Evolutionary conservation across 2,113 vertebrate species (phyloP).

Genomic region (Pluvianellus socialis): DNA sequence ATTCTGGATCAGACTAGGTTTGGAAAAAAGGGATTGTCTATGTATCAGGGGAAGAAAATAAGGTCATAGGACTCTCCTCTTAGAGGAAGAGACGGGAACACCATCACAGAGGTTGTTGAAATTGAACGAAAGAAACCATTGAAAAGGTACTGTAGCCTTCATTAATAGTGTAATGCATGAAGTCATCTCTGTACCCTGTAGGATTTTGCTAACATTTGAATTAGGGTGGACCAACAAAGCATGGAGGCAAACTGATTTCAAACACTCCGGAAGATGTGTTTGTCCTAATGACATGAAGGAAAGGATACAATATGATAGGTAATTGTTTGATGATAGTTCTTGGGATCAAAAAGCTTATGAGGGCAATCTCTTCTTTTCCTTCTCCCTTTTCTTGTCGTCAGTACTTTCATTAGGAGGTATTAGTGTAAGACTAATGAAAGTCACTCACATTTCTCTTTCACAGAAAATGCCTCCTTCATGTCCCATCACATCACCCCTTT

Average conservation of each 20-base stretch:
- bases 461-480: not conserved
- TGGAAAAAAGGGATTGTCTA: not conserved
- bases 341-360: not conserved
- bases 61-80: not conserved
- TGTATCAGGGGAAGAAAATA: not conserved
- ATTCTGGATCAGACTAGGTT: not conserved
- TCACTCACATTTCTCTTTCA: not conserved
- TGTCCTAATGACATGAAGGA: not conserved
- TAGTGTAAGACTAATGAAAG: not conserved
- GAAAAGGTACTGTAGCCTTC: not conserved
- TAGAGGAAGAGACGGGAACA: not conserved
- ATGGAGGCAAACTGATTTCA: not conserved
- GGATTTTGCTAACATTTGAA: not conserved
- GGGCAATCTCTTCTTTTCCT: not conserved
- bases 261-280: not conserved
- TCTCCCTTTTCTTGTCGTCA: not conserved
- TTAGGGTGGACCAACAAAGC: not conserved
- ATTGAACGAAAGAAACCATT: not conserved
- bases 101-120: rapidly evolving
- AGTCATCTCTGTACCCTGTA: not conserved
- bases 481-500: rapidly evolving
- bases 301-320: not conserved
- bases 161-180: not conserved
- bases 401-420: not conserved
- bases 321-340: not conserved